Evolutionary conservation across 2,797 vertebrate genomes (phyloP), one percentile per base, ranked within the genome.

Genomic region (Crocodylus rhombifer): DNA sequence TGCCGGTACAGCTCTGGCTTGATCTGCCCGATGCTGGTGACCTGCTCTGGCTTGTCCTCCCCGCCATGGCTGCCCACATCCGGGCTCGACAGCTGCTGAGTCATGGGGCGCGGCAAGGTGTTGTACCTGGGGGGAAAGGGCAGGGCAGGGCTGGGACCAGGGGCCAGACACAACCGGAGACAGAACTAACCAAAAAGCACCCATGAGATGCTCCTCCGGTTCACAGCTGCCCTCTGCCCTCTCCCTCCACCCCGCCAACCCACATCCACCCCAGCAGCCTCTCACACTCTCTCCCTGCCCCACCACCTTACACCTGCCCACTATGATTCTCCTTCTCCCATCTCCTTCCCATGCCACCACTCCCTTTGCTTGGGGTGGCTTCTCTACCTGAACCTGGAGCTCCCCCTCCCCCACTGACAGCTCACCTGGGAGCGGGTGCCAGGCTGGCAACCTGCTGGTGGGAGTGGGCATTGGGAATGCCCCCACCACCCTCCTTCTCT

Each of bases 21-120:
- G 96, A 99, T 99, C 97, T 99, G 99, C 25, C 99, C 99, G 1
- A 99, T 99, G 97, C 99, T 98, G 93, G 98, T 99, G 86, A 98
- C 98, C 96, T 99, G 99, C 82, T 99, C 99, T 58, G 97, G 98
- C 96, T 99, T 99, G 93, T 99, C 99, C 93, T 99, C 99, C n/a
- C 87, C 88, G 3, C 97, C 97, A 12, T 98, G 98, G 92, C 92
- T 1, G 65, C 90, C 94, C 96, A 98, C 91, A 95, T 98, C 98
- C 56, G 99, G 97, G 91, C 98, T 99, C 95, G 98, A 99, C 96
- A 99, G 98, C 97, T 99, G 98, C 97, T 99, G 99, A 91, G 99
- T 99, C 98, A 99, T 98, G 88, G 99, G 98, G 91, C 99, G 98
- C 51, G 99, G 99, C 84, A 97, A 92, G 56, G 97, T 96, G 82